Percentiles rank a stretch among this genome's conserved stretches.
These are phyloP conservation scores for Lasioglossum pauxillum DNA, from an alignment of 2,888 invertebrate genomes.

Conservation along the genomic window DNA sequence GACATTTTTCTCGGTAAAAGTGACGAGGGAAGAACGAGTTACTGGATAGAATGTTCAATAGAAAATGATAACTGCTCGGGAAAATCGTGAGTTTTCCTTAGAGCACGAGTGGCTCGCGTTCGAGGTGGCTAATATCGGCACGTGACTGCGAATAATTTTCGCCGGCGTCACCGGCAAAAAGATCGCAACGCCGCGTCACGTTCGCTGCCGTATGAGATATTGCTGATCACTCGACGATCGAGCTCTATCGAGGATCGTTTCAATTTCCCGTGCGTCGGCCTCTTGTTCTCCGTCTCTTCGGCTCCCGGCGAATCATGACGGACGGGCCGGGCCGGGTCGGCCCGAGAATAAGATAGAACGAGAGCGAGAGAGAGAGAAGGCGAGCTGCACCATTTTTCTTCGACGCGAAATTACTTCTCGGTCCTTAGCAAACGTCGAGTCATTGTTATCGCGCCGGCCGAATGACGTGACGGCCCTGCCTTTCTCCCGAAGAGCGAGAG, in stretches of 20 bases:
- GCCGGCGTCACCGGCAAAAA: slow-evolving; percentile 44
- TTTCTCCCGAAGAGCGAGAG: slow-evolving; percentile 29
- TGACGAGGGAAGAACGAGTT: neutral
- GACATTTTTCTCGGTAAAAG: neutral
- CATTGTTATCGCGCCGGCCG: slow-evolving; percentile 70
- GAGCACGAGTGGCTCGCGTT: neutral
- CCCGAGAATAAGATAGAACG: neutral
- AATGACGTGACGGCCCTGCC: slow-evolving; percentile 48
- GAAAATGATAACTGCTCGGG: neutral
- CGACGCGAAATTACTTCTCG: slow-evolving; percentile 66
- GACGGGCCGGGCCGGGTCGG: slow-evolving; percentile 13
- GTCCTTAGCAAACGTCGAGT: slow-evolving; percentile 73
- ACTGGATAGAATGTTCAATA: neutral
- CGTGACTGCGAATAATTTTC: slow-evolving; percentile 56
- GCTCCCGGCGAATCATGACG: slow-evolving; percentile 50
- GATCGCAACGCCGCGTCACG: slow-evolving; percentile 55
- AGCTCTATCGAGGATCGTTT: slow-evolving; percentile 58
- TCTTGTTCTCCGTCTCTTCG: slow-evolving; percentile 43
- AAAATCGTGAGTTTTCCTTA: neutral
- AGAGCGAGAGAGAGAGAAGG: neutral
- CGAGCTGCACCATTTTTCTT: slow-evolving; percentile 67
- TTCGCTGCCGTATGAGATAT: slow-evolving; percentile 43
- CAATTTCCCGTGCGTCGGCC: slow-evolving; percentile 66
- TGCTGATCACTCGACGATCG: slow-evolving; percentile 50
- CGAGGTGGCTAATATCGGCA: slow-evolving; percentile 30